A percentile compares a stretch with the other conserved stretches of the same genome.
These are phyloP conservation scores for Corythornis cristatus DNA, from an alignment of 2,113 vertebrate species.

Conservation along the genomic window DNA sequence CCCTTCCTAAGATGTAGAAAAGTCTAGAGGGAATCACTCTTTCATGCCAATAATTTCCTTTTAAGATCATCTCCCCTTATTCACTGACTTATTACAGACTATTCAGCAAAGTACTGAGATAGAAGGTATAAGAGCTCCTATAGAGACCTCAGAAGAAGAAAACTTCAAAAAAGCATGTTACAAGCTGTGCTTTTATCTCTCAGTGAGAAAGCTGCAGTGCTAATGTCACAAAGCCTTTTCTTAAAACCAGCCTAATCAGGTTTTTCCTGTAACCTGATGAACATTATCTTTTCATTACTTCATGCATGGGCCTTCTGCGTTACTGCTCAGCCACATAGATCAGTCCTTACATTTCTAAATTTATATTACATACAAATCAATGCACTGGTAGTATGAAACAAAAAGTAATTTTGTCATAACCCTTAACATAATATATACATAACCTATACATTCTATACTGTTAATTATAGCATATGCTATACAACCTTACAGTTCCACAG, in stretches of 20 bases:
- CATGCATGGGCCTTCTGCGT: not conserved
- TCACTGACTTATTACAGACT: slow-evolving; percentile 11
- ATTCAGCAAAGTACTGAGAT: not conserved
- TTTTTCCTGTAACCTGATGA: not conserved
- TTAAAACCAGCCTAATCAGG: not conserved
- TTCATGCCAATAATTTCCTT: not conserved
- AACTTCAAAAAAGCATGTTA: not conserved
- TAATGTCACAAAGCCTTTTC: not conserved
- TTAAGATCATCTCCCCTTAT: not conserved
- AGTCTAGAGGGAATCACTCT: not conserved
- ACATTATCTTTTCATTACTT: not conserved
- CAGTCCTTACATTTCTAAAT: not conserved
- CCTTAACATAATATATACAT: not conserved
- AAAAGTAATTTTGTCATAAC: not conserved
- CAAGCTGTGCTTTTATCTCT: not conserved
- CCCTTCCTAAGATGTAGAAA: not conserved
- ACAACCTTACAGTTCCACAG: not conserved
- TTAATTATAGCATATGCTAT: not conserved
- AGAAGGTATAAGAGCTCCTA: not conserved
- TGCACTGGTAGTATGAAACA: not conserved
- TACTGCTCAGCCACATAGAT: not conserved
- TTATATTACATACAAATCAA: not conserved
- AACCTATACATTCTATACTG: not conserved
- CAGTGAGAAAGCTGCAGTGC: not conserved
- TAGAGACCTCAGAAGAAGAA: not conserved